These are phyloP conservation scores for Phaonia tiefii DNA, from an alignment of 2,888 invertebrate genomes.

Conservation along the genomic window DNA sequence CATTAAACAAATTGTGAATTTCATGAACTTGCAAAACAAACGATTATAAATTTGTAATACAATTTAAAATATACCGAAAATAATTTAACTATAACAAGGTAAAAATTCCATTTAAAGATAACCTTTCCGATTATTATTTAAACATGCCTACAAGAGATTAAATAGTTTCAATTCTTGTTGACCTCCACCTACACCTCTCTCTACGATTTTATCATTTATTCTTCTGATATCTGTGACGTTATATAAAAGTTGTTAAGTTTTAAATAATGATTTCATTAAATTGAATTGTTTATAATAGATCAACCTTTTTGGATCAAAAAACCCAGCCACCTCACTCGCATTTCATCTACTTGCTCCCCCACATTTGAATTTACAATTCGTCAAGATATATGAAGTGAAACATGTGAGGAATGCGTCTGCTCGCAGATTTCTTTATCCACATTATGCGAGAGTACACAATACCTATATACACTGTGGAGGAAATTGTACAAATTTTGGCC, in stretches of 20 bases:
- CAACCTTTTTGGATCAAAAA: slow-evolving; percentile 20
- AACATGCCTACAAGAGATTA: slow-evolving; percentile 14
- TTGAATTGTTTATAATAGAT: slow-evolving; percentile 45
- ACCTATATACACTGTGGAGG: too few relatives aligned
- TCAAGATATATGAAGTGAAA: neutral
- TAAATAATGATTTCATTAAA: slow-evolving; percentile 46
- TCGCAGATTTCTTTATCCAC: slow-evolving; percentile 25
- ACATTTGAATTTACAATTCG: neutral
- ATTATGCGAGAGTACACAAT: too few relatives aligned
- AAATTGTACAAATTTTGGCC: too few relatives aligned
- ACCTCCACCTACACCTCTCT: too few relatives aligned
- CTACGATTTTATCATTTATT: too few relatives aligned
- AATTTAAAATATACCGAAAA: too few relatives aligned
- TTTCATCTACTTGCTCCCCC: neutral
- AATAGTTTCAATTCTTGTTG: too few relatives aligned
- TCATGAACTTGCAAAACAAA: slow-evolving; percentile 43
- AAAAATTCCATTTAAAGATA: slow-evolving; percentile 37
- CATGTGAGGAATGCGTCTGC: slow-evolving; percentile 24
- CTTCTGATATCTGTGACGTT: neutral
- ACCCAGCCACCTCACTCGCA: neutral
- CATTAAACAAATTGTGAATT: slow-evolving; percentile 30
- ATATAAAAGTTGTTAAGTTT: slow-evolving; percentile 32
- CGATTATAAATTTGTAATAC: slow-evolving; percentile 28
- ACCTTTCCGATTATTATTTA: slow-evolving; percentile 43
- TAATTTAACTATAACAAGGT: too few relatives aligned